These are phyloP conservation scores for Eurytoma adleriae DNA, from an alignment of 2,888 invertebrate genomes.

Conservation along the genomic window DNA sequence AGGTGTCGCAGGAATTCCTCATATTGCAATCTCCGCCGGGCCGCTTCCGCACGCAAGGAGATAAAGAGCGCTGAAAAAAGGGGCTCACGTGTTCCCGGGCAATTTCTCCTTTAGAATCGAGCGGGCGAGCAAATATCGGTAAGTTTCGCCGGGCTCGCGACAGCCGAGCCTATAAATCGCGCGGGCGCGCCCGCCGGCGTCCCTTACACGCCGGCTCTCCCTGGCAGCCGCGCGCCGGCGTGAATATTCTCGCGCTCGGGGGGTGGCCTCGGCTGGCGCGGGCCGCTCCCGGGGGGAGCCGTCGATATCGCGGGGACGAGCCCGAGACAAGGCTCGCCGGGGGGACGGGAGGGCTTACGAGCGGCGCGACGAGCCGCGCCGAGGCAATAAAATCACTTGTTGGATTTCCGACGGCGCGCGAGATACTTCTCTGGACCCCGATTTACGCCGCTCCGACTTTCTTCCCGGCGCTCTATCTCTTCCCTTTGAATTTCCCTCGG, in stretches of 20 bases:
- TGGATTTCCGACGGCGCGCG: slow-evolving; percentile 62
- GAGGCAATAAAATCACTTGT: slow-evolving; percentile 69
- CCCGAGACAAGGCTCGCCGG: slow-evolving; percentile 52
- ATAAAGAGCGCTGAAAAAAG: slow-evolving; percentile 35
- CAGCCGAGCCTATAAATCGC: slow-evolving; percentile 52
- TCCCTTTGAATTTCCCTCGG: neutral
- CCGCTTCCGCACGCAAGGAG: slow-evolving; percentile 9
- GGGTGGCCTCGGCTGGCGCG: slow-evolving; percentile 42
- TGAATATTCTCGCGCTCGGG: neutral
- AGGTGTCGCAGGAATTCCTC: no score
- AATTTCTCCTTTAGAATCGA: slow-evolving; percentile 40
- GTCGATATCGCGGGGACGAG: slow-evolving; percentile 60
- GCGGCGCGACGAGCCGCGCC: slow-evolving; percentile 39
- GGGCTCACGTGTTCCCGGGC: slow-evolving; percentile 1
- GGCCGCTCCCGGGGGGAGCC: slow-evolving; percentile 48
- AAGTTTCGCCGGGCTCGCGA: slow-evolving; percentile 30
- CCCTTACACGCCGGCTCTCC: neutral
- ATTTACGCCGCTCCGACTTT: slow-evolving; percentile 61
- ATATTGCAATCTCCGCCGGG: no score
- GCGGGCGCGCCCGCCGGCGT: neutral
- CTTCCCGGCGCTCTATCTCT: neutral
- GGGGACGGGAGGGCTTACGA: neutral
- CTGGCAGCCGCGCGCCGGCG: neutral
- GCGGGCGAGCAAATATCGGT: slow-evolving; percentile 14
- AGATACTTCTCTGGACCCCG: slow-evolving; percentile 58